These are phyloP conservation scores for Oligia strigilis DNA, from an alignment of 2,888 invertebrate genomes.

Conservation along the genomic window DNA sequence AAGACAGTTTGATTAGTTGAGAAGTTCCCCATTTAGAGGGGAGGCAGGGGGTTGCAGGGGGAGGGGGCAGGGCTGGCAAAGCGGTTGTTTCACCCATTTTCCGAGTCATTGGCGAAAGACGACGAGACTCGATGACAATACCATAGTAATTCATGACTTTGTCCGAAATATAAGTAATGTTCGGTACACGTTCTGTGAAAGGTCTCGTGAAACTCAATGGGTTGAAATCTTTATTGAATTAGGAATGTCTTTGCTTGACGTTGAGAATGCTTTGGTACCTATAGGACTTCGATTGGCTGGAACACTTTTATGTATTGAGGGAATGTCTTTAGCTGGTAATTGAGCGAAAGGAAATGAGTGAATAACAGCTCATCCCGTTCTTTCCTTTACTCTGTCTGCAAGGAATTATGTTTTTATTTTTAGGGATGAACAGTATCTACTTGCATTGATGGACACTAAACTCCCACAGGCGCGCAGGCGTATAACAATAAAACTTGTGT, in stretches of 20 bases:
- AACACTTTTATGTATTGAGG: slow-evolving; percentile 14
- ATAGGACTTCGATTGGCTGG: background rate
- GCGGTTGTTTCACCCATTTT: slow-evolving; percentile 52
- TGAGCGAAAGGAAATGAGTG: background rate
- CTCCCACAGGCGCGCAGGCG: background rate
- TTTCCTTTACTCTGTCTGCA: background rate
- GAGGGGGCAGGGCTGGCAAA: slow-evolving; percentile 24
- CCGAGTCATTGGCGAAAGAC: slow-evolving; percentile 54
- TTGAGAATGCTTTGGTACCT: slow-evolving; percentile 49
- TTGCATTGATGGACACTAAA: background rate
- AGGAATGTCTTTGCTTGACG: slow-evolving; percentile 44
- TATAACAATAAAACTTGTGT: background rate
- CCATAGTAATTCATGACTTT: slow-evolving; percentile 52
- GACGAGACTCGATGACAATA: slow-evolving; percentile 52
- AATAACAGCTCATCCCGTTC: background rate
- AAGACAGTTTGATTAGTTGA: slow-evolving; percentile 87
- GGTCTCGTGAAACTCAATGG: slow-evolving; percentile 51
- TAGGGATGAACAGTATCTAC: background rate
- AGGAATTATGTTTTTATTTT: background rate
- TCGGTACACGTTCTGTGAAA: slow-evolving; percentile 17
- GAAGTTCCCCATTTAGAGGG: slow-evolving; percentile 73
- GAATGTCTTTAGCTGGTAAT: slow-evolving; percentile 28
- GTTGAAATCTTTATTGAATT: slow-evolving; percentile 48
- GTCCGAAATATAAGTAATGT: slow-evolving; percentile 48
- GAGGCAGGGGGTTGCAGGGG: slow-evolving; percentile 58